phyloP scores from a whole-genome alignment of 2,888 invertebrate genomes.

The Parnassius orleans region DNA sequence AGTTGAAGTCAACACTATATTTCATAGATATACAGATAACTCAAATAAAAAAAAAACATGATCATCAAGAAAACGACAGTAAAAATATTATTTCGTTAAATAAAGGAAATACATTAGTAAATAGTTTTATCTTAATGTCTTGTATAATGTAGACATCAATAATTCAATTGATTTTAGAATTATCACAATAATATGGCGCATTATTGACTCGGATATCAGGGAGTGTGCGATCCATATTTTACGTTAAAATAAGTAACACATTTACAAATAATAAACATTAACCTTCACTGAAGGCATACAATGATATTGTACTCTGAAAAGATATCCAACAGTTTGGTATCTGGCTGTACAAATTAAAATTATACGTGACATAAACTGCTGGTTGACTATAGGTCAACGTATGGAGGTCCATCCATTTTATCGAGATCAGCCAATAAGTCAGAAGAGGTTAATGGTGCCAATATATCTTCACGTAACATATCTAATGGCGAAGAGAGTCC shows the following conservation, averaged over 20 bases:
- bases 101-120: not conserved
- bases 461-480: slow-evolving; percentile 67
- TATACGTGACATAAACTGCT: slow-evolving; percentile 47
- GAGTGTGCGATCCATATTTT: slow-evolving; percentile 60
- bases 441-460: slow-evolving; percentile 62
- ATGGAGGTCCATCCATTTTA: slow-evolving; percentile 68
- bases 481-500: slow-evolving; percentile 64
- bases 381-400: slow-evolving; percentile 73
- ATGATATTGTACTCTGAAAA: slow-evolving; percentile 67
- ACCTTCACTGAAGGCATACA: slow-evolving; percentile 77
- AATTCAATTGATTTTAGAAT: slow-evolving; percentile 44
- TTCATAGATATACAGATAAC: not conserved
- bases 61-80: not conserved
- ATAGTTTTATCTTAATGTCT: slow-evolving; percentile 15
- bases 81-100: not conserved
- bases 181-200: slow-evolving; percentile 60
- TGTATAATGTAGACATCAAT: slow-evolving; percentile 29
- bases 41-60: not conserved
- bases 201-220: slow-evolving; percentile 70
- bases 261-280: slow-evolving; percentile 48
- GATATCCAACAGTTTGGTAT: slow-evolving; percentile 61
- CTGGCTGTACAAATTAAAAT: slow-evolving; percentile 58
- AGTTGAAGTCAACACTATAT: not conserved
- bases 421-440: slow-evolving; percentile 70
- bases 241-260: slow-evolving; percentile 39